These are phyloP conservation scores for Chelidonichthys spinosus DNA, from an alignment of 2,797 vertebrate genomes.

Conservation along the genomic window DNA sequence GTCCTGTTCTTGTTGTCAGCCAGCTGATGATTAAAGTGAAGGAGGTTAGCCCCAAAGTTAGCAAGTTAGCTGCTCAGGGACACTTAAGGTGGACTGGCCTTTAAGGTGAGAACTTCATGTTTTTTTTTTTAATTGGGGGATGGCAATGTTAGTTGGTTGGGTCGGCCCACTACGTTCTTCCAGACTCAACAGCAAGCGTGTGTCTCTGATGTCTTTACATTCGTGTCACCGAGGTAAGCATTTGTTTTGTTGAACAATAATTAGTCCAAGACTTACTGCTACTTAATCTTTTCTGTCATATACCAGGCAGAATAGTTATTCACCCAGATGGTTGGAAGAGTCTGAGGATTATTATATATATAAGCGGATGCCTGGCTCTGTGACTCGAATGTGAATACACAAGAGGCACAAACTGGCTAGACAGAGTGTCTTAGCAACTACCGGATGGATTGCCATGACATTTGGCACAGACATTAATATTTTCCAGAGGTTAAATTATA, in stretches of 20 bases:
- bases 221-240: neutral
- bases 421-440: neutral
- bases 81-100: too few relatives aligned
- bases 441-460: neutral
- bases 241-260: neutral
- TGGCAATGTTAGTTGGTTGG: neutral
- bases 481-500: neutral
- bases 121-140: neutral
- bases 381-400: neutral
- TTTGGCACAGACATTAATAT: neutral
- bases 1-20: too few relatives aligned
- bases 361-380: slow-evolving; percentile 1
- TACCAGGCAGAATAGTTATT: neutral
- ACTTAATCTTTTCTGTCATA: neutral
- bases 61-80: too few relatives aligned
- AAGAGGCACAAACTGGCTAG: neutral
- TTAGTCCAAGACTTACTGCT: neutral
- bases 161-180: neutral
- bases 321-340: slow-evolving; percentile 26
- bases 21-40: too few relatives aligned
- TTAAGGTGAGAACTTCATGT: neutral
- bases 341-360: slow-evolving; percentile 16
- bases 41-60: too few relatives aligned
- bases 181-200: neutral
- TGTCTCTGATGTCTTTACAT: neutral